phyloP scores from a whole-genome alignment of 2,888 invertebrate species.

The Gymnocheta viridis region DNA sequence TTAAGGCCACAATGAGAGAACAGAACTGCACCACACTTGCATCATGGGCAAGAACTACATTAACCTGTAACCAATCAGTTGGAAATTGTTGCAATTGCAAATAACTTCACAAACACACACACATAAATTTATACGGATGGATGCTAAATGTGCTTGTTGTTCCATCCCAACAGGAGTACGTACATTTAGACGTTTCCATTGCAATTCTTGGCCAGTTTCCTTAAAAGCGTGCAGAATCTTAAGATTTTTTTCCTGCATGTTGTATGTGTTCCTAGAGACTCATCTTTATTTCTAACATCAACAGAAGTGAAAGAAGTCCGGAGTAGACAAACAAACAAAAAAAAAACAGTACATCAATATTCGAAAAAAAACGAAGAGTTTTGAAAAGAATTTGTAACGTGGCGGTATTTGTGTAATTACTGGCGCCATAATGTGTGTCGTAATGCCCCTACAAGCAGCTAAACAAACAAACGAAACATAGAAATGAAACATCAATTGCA shows the following conservation, averaged over 20 bases:
- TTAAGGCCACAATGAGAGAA: conserved; percentile 58
- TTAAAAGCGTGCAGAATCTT: conserved; percentile 50
- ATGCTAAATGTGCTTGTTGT: conserved; percentile 35
- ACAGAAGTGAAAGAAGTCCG: conserved; percentile 22
- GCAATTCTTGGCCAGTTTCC: conserved; percentile 50
- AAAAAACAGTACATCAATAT: conserved; percentile 44
- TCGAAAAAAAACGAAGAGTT: conserved; percentile 20
- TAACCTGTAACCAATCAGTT: conserved; percentile 48
- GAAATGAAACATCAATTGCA: conserved; percentile 59
- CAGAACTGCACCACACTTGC: background rate
- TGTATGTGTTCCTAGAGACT: conserved; percentile 24
- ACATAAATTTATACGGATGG: background rate
- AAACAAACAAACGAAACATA: conserved; percentile 34
- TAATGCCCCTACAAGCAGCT: conserved; percentile 57
- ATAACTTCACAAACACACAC: background rate
- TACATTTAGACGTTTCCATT: background rate
- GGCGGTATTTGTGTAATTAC: conserved; percentile 72
- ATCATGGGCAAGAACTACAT: conserved; percentile 18
- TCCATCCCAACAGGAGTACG: background rate
- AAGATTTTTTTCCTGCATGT: background rate
- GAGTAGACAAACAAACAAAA: conserved; percentile 1
- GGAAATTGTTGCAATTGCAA: conserved; percentile 45
- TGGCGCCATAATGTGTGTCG: conserved; percentile 72
- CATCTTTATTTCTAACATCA: conserved; percentile 56
- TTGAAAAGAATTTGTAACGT: conserved; percentile 67